Evolutionary conservation across 2,797 vertebrate species (phyloP), one percentile per base, ranked within the genome.

Genomic region (Hybognathus amarus): DNA sequence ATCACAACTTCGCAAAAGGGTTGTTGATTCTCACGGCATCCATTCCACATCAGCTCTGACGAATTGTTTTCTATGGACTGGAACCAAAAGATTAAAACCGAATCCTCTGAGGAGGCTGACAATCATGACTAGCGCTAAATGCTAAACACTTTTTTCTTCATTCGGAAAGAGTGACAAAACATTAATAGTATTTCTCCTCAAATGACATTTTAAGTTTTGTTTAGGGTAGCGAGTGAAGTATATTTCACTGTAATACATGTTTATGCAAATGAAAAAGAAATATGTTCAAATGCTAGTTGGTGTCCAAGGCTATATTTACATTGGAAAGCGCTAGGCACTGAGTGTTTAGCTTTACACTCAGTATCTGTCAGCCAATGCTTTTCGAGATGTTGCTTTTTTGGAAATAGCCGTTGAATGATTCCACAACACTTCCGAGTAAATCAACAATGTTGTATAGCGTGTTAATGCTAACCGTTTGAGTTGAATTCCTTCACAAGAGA

Each of bases 81-180:
- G 12, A 86, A 90, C 94, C 94, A 94, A 94, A 90, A 94, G 93
- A 94, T 94, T 91, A 94, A 90, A 88, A 30, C 1, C 82, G 84
- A 90, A 88, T 83, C 88, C 86, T 91, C 77, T 15, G 54, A 83
- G 83, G 71, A 88, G 87, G 6, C 36, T 83, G 86, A 87, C 79
- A 5, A 40, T 88, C 87, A 90, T 59, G 83, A 83, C 24, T 8
- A 86, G 90, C 76, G 71, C 69, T 52, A 56, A 76, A 76, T 7
- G 24, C n/a, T 42, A 66, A 12, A 24, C 24, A 3, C 24, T 30
- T 45, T 64, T 63, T 36, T 74, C 45, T 40, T 74, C 2, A 20
- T 52, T 82, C 11, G 15, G 69, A 82, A 77, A 40, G 9, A 50
- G 78, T 80, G 78, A 80, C 36, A 63, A 79, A 54, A 74, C 20